Evolutionary conservation across 1,140 invertebrate genomes (phyloP).

Genomic region (Magallana gigas): DNA sequence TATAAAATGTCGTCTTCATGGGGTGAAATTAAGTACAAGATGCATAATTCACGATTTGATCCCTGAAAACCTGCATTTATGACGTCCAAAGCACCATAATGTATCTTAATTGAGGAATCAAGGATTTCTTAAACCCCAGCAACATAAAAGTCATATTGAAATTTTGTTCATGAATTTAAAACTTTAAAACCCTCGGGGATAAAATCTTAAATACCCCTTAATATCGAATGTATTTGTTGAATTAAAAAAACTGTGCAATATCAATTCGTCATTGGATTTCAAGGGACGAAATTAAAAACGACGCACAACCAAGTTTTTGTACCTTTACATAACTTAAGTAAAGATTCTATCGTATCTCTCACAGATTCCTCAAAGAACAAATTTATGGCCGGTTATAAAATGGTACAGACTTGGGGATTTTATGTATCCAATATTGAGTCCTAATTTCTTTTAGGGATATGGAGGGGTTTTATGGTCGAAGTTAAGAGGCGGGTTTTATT

Average conservation of each 20-base stretch:
- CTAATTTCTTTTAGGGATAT: background rate
- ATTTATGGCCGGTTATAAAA: slow-evolving; percentile 2
- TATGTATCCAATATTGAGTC: background rate
- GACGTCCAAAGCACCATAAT: background rate
- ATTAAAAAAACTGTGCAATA: background rate
- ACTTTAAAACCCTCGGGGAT: background rate
- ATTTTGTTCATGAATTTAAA: background rate
- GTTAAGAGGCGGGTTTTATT: background rate
- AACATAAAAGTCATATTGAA: slow-evolving; percentile 19
- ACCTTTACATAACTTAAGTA: background rate
- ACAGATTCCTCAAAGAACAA: too few relatives aligned
- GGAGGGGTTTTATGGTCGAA: background rate
- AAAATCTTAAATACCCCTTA: background rate
- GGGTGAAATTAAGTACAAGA: background rate
- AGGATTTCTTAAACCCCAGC: background rate
- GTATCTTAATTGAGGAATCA: background rate
- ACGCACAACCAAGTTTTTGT: background rate
- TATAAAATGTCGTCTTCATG: background rate
- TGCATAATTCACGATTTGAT: background rate
- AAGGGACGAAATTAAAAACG: background rate
- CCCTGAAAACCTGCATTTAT: background rate
- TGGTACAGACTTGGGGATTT: background rate
- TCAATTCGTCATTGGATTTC: background rate
- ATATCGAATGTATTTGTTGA: background rate
- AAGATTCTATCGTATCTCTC: background rate